Base-by-base conservation (phyloP, 2,888 invertebrate species). In the Scaeva pyrastri region DNA sequence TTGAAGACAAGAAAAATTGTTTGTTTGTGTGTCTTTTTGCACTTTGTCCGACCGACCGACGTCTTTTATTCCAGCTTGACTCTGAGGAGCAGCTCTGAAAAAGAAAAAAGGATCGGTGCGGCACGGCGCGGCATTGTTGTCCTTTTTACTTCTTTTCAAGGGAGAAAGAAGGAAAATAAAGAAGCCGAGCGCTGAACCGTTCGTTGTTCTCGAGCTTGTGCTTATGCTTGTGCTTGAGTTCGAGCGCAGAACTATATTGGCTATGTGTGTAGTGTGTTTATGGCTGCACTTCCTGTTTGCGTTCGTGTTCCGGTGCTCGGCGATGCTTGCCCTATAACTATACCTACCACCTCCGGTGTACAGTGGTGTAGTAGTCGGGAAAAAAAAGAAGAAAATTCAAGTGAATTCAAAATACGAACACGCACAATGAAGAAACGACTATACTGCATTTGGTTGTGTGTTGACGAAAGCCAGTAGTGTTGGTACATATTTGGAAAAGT, bases 211-310 rank as follows among this genome's bases (percentile, higher is more conserved):
- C n/a, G n/a, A n/a, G 52, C 66, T n/a, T 66, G 48, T 76, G 75
- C n/a, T 70, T 75, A 56, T 50, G 60, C 14, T 23, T 23, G 19
- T 48, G 64, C 48, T 36, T 36, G 45, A 64, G 36, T 31, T 26
- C 16, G 23, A 41, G 50, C 72, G 48, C 36, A 68, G n/a, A n/a
- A n/a, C 73, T 70, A 50, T 78, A 70, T 70, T 74, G 66, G 58
- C 72, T 72, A 58, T 74, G 50, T 68, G 50, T 52, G 50, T 12
- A 21, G 19, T 21, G 56, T 77, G 56, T 77, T 72, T 76, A 72
- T 82, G 71, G 66, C 50, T 82, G 78, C 78, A 79, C 79, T 84
- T 84, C 84, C 84, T 84, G 84, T 66, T 79, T 79, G 84, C 78
- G 23, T 84, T 80, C 43, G 36, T 72, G 70, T 84, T 72, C 84